Evolutionary conservation across 1,140 invertebrate species (phyloP).

Genomic region (Chelonus insularis): DNA sequence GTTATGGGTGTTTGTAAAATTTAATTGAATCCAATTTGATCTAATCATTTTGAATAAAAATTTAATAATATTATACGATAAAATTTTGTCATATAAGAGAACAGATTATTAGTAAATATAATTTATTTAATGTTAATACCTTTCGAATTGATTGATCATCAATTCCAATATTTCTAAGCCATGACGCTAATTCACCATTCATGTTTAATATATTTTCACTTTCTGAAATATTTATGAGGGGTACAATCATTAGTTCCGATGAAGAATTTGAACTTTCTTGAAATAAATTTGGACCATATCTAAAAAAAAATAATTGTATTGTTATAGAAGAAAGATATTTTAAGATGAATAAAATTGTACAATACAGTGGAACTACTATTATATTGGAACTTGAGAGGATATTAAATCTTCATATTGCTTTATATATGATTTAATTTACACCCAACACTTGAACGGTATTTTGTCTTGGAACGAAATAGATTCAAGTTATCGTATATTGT

Average conservation of each 20-base stretch:
- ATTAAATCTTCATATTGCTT: too few species aligned
- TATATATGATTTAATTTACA: too few species aligned
- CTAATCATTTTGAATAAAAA: too few species aligned
- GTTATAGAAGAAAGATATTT: conserved; percentile 16
- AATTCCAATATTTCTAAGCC: conserved; percentile 64
- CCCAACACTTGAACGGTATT: too few species aligned
- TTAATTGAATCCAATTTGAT: too few species aligned
- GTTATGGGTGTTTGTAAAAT: too few species aligned
- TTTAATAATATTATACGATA: neutral
- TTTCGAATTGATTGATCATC: conserved; percentile 64
- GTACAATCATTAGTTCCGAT: conserved; percentile 33
- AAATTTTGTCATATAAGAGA: neutral
- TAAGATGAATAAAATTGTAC: too few species aligned
- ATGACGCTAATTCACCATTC: conserved; percentile 62
- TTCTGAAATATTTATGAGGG: conserved; percentile 48
- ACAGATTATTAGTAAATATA: conserved; percentile 19
- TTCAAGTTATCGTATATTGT: too few species aligned
- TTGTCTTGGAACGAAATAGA: too few species aligned
- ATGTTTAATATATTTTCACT: conserved; percentile 29
- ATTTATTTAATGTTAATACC: conserved; percentile 43
- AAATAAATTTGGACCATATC: conserved; percentile 38
- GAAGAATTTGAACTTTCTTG: conserved; percentile 30
- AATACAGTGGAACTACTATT: too few species aligned
- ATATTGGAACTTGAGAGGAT: too few species aligned
- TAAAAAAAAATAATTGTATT: conserved; percentile 22